phyloP scores from a whole-genome alignment of 2,797 vertebrate species.

The Lateolabrax maculatus region DNA sequence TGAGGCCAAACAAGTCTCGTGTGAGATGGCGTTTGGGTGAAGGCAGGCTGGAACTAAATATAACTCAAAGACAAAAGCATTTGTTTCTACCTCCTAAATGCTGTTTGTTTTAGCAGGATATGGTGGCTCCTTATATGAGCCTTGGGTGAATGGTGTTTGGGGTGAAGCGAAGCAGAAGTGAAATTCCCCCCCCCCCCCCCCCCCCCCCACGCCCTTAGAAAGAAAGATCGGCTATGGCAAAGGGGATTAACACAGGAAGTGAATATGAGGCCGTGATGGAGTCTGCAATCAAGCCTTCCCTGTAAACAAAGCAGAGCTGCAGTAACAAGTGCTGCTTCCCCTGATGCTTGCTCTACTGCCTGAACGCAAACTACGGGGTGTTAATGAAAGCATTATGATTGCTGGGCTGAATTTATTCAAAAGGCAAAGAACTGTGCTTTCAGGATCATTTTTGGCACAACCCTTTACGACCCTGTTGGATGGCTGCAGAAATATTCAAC shows the following conservation, averaged over 20 bases:
- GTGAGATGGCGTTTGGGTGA: conserved; percentile 61
- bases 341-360: conserved; percentile 52
- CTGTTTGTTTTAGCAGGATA: conserved; percentile 86
- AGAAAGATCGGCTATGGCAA: conserved; percentile 61
- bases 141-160: conserved; percentile 74
- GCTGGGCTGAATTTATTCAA: conserved; percentile 49
- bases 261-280: conserved; percentile 70
- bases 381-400: conserved; percentile 69
- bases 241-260: conserved; percentile 83
- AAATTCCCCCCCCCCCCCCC: too few relatives aligned
- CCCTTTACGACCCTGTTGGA: conserved; percentile 1
- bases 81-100: conserved; percentile 80
- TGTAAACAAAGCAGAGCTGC: conserved; percentile 76
- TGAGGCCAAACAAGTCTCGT: conserved; percentile 49
- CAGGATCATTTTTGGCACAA: conserved; percentile 25
- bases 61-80: conserved; percentile 83
- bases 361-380: conserved; percentile 48
- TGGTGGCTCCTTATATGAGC: conserved; percentile 70
- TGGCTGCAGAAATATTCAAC: conserved; percentile 14
- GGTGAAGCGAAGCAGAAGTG: conserved; percentile 71
- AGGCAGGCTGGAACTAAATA: conserved; percentile 74
- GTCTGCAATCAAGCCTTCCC: conserved; percentile 75
- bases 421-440: conserved; percentile 29
- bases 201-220: conserved; percentile 54
- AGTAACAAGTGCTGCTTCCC: conserved; percentile 70